phyloP scores from a whole-genome alignment of 2,888 invertebrate genomes.

The Yponomeuta malinellus region DNA sequence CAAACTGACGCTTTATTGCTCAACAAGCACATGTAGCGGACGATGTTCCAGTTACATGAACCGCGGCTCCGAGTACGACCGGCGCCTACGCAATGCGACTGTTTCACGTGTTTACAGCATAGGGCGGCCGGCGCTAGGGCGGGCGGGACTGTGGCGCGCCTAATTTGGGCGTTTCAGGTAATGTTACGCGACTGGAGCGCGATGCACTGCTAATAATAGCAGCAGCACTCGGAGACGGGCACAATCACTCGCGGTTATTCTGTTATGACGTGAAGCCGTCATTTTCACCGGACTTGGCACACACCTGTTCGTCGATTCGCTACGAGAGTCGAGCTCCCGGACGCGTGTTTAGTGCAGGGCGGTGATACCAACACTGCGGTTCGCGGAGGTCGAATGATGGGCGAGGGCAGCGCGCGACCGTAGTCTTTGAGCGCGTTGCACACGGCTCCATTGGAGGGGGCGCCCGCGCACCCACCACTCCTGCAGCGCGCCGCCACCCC shows the following conservation, averaged over 20 bases:
- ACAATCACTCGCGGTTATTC: slow-evolving; percentile 57
- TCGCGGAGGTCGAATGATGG: slow-evolving; percentile 74
- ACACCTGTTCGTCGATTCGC: slow-evolving; percentile 75
- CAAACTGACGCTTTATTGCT: slow-evolving; percentile 62
- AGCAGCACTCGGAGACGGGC: slow-evolving; percentile 51
- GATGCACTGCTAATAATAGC: slow-evolving; percentile 68
- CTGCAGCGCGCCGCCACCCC: slow-evolving; percentile 7
- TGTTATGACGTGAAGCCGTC: slow-evolving; percentile 41
- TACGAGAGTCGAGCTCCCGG: slow-evolving; percentile 71
- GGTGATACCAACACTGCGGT: slow-evolving; percentile 68
- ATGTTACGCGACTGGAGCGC: slow-evolving; percentile 69
- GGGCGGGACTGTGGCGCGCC: slow-evolving; percentile 54
- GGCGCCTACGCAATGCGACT: slow-evolving; percentile 36
- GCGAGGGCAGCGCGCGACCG: slow-evolving; percentile 62
- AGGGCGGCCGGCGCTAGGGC: background rate
- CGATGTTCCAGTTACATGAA: slow-evolving; percentile 41
- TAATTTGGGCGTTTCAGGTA: slow-evolving; percentile 76
- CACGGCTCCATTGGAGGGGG: slow-evolving; percentile 73
- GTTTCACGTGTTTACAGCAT: background rate
- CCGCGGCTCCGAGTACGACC: slow-evolving; percentile 51
- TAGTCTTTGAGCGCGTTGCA: slow-evolving; percentile 73
- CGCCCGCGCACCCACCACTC: slow-evolving; percentile 37
- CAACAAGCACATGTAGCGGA: slow-evolving; percentile 47
- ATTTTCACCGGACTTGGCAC: slow-evolving; percentile 58
- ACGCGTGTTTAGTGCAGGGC: slow-evolving; percentile 70